Evolutionary conservation across 2,888 invertebrate species (phyloP), one percentile per base, ranked within the genome.

Genomic region (Scelioninae gen. 2): DNA sequence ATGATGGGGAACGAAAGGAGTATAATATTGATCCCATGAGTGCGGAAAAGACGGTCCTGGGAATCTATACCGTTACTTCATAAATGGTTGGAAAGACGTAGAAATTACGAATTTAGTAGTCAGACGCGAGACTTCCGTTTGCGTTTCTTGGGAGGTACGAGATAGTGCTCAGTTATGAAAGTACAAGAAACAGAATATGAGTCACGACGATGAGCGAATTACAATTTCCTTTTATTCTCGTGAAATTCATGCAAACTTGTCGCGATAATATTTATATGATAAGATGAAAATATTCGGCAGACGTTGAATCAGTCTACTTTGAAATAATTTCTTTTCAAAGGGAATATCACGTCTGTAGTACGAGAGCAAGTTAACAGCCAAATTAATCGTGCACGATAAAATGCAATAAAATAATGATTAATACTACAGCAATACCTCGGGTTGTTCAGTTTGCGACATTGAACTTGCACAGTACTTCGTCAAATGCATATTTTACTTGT

Each of bases 41-140:
- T 58, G 52, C 25, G 11, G 65, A 72, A 72, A 65, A 71, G 71
- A 58, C 58, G 45, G 53, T 48, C 52, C 43, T 60, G 45, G 60
- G 45, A 65, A 72, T 61, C 65, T 65, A 65, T 61, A 64, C 71
- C 50, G 31, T 45, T 67, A 72, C 72, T 72, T 55, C 48, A 72
- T 43, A 67, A 72, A 67, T 61, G 60, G 53, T 67, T 39, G 67
- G 73, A 73, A 67, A 67, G 72, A 69, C 60, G 64, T 69, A 69
- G 58, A 69, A 69, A 73, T 73, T 73, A 73, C 58, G 53, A 73
- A 69, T 68, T 67, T 67, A 73, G 65, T 61, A 72, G 72, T 72
- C 72, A 55, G 72, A 43, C 35, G 60, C 53, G 53, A 67, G 60
- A 72, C 65, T 67, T 72, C 60, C 61, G 60, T 46, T 65, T 46